These are phyloP conservation scores for Apotomis turbidana DNA, from an alignment of 2,888 invertebrate species.

Conservation along the genomic window DNA sequence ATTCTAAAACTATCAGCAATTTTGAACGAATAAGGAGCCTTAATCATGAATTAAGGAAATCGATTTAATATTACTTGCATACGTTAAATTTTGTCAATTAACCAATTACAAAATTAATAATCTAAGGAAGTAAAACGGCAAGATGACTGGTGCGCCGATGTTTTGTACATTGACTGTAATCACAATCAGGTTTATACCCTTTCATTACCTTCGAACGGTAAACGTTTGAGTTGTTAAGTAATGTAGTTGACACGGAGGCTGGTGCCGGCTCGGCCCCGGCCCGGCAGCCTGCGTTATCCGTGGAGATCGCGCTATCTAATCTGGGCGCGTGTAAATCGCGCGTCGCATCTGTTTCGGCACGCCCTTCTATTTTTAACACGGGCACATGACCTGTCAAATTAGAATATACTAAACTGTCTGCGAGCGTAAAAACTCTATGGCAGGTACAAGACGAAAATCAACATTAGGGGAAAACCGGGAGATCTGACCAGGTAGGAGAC, in stretches of 20 bases:
- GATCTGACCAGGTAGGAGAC: too few species aligned
- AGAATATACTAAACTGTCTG: slow-evolving; percentile 32
- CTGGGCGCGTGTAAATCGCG: slow-evolving; percentile 38
- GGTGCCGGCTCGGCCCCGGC: neutral
- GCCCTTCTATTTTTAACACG: slow-evolving; percentile 38
- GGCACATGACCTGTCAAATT: slow-evolving; percentile 37
- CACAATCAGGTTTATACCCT: neutral
- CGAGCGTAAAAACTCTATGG: slow-evolving; percentile 19
- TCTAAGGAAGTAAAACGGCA: too few species aligned
- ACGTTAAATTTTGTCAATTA: too few species aligned
- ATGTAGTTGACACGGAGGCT: slow-evolving; percentile 10
- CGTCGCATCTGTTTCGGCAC: slow-evolving; percentile 40
- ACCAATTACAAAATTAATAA: too few species aligned
- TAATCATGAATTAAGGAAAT: too few species aligned
- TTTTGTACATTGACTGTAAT: neutral
- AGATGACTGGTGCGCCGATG: too few species aligned
- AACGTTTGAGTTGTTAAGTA: slow-evolving; percentile 14
- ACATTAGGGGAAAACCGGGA: too few species aligned
- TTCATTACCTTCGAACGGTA: slow-evolving; percentile 1
- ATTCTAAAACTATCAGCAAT: too few species aligned
- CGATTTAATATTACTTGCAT: too few species aligned
- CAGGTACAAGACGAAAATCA: neutral
- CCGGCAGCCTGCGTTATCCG: slow-evolving; percentile 30
- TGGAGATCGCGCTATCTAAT: slow-evolving; percentile 40
- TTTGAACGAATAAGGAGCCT: too few species aligned